Evolutionary conservation across 2,888 invertebrate genomes (phyloP), one percentile per base, ranked within the genome.

Genomic region (Gandaritis pyraliata): DNA sequence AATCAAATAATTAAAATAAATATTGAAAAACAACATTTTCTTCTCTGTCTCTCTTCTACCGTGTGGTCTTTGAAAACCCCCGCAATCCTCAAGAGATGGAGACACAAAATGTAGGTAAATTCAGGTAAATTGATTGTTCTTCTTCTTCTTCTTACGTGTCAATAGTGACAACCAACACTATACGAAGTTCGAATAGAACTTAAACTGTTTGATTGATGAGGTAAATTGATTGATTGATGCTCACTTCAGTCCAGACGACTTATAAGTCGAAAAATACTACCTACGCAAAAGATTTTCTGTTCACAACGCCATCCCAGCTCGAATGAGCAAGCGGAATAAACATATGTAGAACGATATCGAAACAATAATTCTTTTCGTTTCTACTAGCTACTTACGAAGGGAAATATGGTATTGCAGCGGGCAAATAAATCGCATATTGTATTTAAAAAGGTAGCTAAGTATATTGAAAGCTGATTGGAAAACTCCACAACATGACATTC

Each of bases 151-250:
- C n/a, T n/a, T n/a, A n/a, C n/a, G n/a, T n/a, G n/a, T n/a, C n/a
- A n/a, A n/a, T n/a, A n/a, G n/a, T n/a, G n/a, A n/a, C n/a, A n/a
- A n/a, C n/a, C n/a, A n/a, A n/a, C n/a, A n/a, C n/a, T n/a, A n/a
- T n/a, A n/a, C n/a, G n/a, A n/a, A n/a, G n/a, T n/a, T n/a, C n/a
- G n/a, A n/a, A n/a, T n/a, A n/a, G n/a, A n/a, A n/a, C n/a, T n/a
- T n/a, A n/a, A n/a, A n/a, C n/a, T n/a, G n/a, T n/a, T n/a, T n/a
- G n/a, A n/a, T n/a, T n/a, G n/a, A n/a, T n/a, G n/a, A 38, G 45
- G 53, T 38, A 54, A 53, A 54, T 58, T 63, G 58, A 63, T 58
- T 63, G 63, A 63, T 58, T 41, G 63, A 58, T 41, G 55, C 58
- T 46, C 58, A 55, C 53, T 63, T 46, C 58, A 55, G 50, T 63